Percentiles rank a stretch among this genome's conserved stretches.
Conservation (phyloP, 2,888 invertebrate species). For the Venustoraphidia nigricollis region DNA sequence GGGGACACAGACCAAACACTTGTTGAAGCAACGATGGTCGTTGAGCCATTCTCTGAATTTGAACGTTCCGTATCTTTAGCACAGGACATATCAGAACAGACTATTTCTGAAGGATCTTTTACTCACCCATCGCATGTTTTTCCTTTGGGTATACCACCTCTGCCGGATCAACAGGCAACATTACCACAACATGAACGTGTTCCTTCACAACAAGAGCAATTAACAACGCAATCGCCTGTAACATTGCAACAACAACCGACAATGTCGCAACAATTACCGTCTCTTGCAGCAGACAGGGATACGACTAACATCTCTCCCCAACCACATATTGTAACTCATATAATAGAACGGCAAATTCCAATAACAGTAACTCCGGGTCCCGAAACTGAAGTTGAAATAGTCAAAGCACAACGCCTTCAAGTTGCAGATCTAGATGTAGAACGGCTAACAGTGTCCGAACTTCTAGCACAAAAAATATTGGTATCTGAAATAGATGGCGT, state of each 20-base stretch:
- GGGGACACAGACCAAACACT: too few species aligned
- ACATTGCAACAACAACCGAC: neutral
- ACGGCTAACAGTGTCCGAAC: constrained; percentile 57
- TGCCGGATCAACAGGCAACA: constrained; percentile 10
- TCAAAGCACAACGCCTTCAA: constrained; percentile 46
- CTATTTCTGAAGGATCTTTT: too few species aligned
- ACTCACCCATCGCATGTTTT: too few species aligned
- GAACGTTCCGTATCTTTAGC: too few species aligned
- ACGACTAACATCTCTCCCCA: neutral
- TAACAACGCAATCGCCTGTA: neutral
- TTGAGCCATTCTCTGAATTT: too few species aligned
- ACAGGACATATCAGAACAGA: too few species aligned
- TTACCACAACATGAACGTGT: constrained; percentile 8
- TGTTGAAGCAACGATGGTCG: too few species aligned
- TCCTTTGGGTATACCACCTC: too few species aligned
- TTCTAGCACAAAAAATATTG: constrained; percentile 63
- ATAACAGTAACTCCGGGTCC: constrained; percentile 13
- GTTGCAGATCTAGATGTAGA: constrained; percentile 66
- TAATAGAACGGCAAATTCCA: constrained; percentile 18
- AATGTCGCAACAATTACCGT: neutral
- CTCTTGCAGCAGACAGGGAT: too few species aligned
- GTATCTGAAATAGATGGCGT: constrained; percentile 70
- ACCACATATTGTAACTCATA: constrained; percentile 13
- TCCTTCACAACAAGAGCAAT: neutral
- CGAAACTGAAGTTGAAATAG: constrained; percentile 21